Conservation (phyloP, 2,113 vertebrate genomes). For the Amia ocellicauda region DNA sequence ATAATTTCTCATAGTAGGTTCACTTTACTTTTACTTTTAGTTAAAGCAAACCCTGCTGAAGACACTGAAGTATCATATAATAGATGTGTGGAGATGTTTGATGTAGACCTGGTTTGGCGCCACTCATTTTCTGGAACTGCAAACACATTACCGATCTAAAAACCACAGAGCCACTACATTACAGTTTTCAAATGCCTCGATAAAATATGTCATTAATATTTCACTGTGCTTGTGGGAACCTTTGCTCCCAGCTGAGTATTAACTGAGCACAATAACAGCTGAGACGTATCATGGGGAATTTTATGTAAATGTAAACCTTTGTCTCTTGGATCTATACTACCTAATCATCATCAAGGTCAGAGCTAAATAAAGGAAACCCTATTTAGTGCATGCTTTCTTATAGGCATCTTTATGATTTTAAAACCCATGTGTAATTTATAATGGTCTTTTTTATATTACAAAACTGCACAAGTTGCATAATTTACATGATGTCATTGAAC, state of each 20-base stretch:
- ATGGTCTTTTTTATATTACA: too few relatives aligned
- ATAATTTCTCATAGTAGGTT: neutral
- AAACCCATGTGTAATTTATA: neutral
- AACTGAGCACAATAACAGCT: neutral
- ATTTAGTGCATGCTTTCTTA: too few relatives aligned
- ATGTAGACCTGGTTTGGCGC: neutral
- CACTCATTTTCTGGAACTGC: neutral
- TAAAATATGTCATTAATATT: neutral
- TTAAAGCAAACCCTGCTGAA: neutral
- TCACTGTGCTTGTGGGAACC: neutral
- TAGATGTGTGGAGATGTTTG: neutral
- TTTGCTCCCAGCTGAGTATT: neutral
- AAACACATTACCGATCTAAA: conserved; percentile 3
- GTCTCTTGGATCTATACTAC: conserved; percentile 40
- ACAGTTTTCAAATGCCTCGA: neutral
- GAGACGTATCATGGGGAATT: conserved; percentile 22
- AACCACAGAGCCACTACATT: neutral
- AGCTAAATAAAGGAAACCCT: neutral
- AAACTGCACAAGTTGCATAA: too few relatives aligned
- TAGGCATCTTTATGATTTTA: neutral
- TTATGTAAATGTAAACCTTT: conserved; percentile 57
- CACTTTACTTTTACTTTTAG: conserved; percentile 4
- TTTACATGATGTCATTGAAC: too few relatives aligned
- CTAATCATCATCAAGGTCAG: conserved; percentile 36
- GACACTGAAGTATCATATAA: conserved; percentile 1